phyloP scores from a whole-genome alignment of 2,888 invertebrate genomes.

The Melinaea menophilus region DNA sequence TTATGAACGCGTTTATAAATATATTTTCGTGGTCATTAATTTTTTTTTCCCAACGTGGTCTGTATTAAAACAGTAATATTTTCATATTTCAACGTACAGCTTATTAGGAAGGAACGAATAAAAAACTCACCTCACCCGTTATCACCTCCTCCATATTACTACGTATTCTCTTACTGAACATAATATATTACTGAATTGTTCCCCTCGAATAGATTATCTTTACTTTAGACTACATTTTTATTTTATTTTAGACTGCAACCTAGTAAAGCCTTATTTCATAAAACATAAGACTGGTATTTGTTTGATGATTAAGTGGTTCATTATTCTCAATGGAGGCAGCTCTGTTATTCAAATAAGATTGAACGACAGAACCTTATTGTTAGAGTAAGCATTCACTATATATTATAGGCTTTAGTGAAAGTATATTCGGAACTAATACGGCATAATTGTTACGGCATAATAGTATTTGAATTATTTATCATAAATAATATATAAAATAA shows the following conservation, averaged over 20 bases:
- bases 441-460: no score
- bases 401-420: slow-evolving; percentile 26
- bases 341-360: slow-evolving; percentile 29
- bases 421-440: slow-evolving; percentile 18
- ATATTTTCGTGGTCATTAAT: no score
- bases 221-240: no score
- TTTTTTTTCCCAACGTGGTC: no score
- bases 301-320: neutral
- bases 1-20: no score
- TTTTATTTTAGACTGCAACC: slow-evolving; percentile 13
- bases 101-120: no score
- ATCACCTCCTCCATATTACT: no score
- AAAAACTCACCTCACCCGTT: no score
- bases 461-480: no score
- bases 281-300: slow-evolving; percentile 9
- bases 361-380: slow-evolving; percentile 26
- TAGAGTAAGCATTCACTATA: slow-evolving; percentile 11
- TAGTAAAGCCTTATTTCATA: slow-evolving; percentile 4
- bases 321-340: slow-evolving; percentile 23
- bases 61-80: no score
- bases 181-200: slow-evolving; percentile 19
- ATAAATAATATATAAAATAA: no score
- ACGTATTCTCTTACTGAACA: neutral
- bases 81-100: no score
- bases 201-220: slow-evolving; percentile 18